Conservation (phyloP, 1,140 invertebrate genomes). For the Pinna nobilis region DNA sequence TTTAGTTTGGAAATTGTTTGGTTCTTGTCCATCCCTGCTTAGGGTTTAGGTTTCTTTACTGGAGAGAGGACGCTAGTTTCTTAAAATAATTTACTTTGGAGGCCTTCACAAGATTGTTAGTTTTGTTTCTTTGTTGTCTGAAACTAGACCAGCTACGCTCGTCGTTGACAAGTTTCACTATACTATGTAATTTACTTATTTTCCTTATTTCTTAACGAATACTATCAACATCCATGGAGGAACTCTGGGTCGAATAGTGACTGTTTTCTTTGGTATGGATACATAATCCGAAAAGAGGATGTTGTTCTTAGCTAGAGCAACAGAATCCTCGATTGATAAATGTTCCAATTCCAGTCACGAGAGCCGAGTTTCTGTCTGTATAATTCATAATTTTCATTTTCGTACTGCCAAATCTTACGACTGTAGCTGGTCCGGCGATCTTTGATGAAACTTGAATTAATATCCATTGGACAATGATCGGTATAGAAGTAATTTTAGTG, state of each 20-base stretch:
- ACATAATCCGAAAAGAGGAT: neutral
- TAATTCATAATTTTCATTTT: neutral
- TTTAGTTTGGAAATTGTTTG: neutral
- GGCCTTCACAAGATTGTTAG: neutral
- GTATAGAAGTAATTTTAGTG: neutral
- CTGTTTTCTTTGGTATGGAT: neutral
- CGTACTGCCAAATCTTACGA: neutral
- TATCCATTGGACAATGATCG: neutral
- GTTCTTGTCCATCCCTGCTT: neutral
- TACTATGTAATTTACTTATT: neutral
- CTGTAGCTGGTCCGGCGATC: neutral
- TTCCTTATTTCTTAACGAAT: neutral
- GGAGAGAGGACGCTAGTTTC: neutral
- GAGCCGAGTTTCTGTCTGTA: neutral
- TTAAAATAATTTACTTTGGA: neutral
- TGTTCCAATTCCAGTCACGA: neutral
- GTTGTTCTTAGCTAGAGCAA: neutral
- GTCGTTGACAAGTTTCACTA: neutral
- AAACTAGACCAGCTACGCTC: neutral
- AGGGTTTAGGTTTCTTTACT: neutral
- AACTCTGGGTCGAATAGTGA: neutral
- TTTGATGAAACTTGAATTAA: neutral
- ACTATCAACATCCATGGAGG: neutral
- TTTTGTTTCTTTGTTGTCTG: neutral
- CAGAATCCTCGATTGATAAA: neutral